phyloP scores from a whole-genome alignment of 2,888 invertebrate genomes.

The Carpatolechia fugitivella region DNA sequence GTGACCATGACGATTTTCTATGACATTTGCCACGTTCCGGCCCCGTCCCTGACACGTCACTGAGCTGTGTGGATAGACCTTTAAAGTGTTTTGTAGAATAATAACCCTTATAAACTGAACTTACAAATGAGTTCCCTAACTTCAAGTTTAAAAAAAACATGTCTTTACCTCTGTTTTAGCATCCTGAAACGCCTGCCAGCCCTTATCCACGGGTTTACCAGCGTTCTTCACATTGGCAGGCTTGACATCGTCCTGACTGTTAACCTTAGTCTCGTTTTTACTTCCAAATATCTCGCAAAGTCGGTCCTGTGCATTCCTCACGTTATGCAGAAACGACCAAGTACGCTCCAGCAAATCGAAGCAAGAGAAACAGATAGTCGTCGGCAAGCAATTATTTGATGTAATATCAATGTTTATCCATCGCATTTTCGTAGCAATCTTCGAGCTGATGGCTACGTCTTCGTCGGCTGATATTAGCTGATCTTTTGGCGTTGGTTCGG shows the following conservation, averaged over 20 bases:
- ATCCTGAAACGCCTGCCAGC: slow-evolving; percentile 58
- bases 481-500: slow-evolving; percentile 55
- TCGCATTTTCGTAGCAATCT: slow-evolving; percentile 57
- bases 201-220: slow-evolving; percentile 54
- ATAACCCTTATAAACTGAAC: too few species aligned
- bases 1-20: too few species aligned
- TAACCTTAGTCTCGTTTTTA: slow-evolving; percentile 27
- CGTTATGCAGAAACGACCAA: slow-evolving; percentile 60
- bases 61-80: too few species aligned
- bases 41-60: too few species aligned
- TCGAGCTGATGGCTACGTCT: slow-evolving; percentile 56
- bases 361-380: slow-evolving; percentile 65
- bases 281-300: slow-evolving; percentile 42
- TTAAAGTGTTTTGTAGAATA: too few species aligned
- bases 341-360: slow-evolving; percentile 67
- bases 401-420: slow-evolving; percentile 69
- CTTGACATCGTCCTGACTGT: slow-evolving; percentile 22
- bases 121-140: too few species aligned
- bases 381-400: slow-evolving; percentile 46
- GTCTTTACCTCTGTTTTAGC: slow-evolving; percentile 46
- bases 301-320: slow-evolving; percentile 59
- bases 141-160: too few species aligned
- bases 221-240: slow-evolving; percentile 22
- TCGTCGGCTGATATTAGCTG: slow-evolving; percentile 58
- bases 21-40: too few species aligned